Conservation (phyloP, 2,888 invertebrate species). For the Drosophila lutescens region DNA sequence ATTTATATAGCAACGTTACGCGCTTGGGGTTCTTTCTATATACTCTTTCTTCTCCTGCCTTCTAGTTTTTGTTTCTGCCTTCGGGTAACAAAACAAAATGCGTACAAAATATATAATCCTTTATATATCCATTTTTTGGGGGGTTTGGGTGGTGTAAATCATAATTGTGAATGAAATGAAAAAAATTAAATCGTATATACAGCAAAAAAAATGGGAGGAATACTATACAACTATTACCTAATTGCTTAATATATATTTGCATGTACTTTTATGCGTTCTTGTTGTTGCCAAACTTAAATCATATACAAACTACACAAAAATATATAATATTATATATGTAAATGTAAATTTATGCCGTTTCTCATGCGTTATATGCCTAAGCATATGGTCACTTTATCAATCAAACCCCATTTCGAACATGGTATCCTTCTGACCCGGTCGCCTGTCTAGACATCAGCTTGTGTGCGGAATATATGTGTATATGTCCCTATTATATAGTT, state of each 20-base stretch:
- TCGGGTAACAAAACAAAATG: conserved; percentile 51
- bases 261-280: conserved; percentile 36
- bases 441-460: conserved; percentile 16
- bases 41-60: conserved; percentile 48
- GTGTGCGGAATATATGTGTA: conserved; percentile 2
- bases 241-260: conserved; percentile 57
- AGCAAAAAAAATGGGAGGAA: conserved; percentile 40
- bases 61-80: conserved; percentile 18
- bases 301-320: conserved; percentile 57
- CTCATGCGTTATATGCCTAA: conserved; percentile 8
- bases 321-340: conserved; percentile 38
- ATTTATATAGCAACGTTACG: conserved; percentile 70
- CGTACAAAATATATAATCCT: conserved; percentile 46
- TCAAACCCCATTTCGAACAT: conserved; percentile 1
- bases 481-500: conserved; percentile 5
- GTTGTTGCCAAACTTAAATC: conserved; percentile 48
- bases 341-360: conserved; percentile 25
- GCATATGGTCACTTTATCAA: conserved; percentile 8
- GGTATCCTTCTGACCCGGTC: conserved; percentile 10
- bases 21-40: conserved; percentile 71
- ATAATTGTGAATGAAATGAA: conserved; percentile 42
- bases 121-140: conserved; percentile 11
- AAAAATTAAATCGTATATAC: conserved; percentile 60
- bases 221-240: conserved; percentile 62
- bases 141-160: conserved; percentile 25